phyloP scores from a whole-genome alignment of 2,797 vertebrate species.

The Antennarius maculatus region DNA sequence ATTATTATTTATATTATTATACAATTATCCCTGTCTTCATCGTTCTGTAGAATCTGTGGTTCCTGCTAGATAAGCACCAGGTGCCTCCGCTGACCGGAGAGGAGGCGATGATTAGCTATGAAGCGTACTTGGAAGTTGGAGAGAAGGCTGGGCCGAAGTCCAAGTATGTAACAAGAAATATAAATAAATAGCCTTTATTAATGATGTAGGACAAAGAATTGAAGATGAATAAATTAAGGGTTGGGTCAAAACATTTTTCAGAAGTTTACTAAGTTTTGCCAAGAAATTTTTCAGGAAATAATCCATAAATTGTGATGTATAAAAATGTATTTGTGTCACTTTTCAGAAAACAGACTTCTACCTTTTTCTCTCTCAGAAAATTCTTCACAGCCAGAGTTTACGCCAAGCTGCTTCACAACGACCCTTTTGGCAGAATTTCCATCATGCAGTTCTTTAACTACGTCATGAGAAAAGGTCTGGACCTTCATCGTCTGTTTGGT shows the following conservation, averaged over 20 bases:
- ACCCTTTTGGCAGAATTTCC: slow-evolving; percentile 95
- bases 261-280: too few species aligned
- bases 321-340: too few species aligned
- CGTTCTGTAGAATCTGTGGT: slow-evolving; percentile 91
- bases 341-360: too few species aligned
- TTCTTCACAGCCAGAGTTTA: slow-evolving; percentile 97
- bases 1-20: too few species aligned
- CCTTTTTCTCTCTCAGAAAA: slow-evolving; percentile 76
- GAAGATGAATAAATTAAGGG: too few species aligned
- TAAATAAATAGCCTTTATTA: background rate
- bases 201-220: too few species aligned
- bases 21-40: background rate
- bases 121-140: slow-evolving; percentile 92
- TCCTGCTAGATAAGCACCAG: slow-evolving; percentile 97
- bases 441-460: slow-evolving; percentile 99
- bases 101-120: slow-evolving; percentile 98
- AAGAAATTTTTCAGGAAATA: too few species aligned
- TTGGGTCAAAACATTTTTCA: too few species aligned
- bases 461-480: slow-evolving; percentile 96
- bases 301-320: too few species aligned
- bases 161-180: slow-evolving; percentile 82
- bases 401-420: slow-evolving; percentile 92
- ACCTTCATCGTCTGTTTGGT: too few species aligned
- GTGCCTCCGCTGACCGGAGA: slow-evolving; percentile 92
- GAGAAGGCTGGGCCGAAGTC: slow-evolving; percentile 94